Base-by-base conservation (phyloP, 2,113 vertebrate genomes). In the Mastomys natalensis region DNA sequence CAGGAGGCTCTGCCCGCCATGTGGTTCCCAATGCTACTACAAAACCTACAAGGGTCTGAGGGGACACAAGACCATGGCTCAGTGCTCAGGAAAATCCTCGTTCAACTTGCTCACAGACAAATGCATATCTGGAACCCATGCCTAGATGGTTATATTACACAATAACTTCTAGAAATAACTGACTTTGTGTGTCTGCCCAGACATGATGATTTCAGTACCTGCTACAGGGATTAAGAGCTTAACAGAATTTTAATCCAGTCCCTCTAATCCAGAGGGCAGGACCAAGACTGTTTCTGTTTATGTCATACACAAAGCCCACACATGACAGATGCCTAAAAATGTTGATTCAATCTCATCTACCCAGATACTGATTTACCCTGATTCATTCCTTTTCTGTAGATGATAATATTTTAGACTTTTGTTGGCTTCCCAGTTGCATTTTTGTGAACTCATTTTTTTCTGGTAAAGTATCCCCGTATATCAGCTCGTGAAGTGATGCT, bases 21-120 rank as follows among this genome's bases (percentile, higher is more conserved):
- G 3, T 9, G 21, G 45, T 11, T 55, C 58, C 37, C 29, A n/a
- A 40, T 22, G 58, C 19, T 4, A 51, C 82, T 21, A 53, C 4
- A 17, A 60, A 45, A 85, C 26, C 82, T 31, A 45, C 68, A 29
- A 37, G 45, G 1, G 34, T 48, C 55, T 6, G 5, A 66, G 48
- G n/a, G 45, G 48, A 85, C 21, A 3, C 0, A 7, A 1, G 29
- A 29, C 53, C 26, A 8, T 13, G 37, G 34, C 9, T 0, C 0
- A 21, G 6, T 12, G 53, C 21, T 58, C 37, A 7, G 26, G 62
- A 15, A 17, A 40, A 37, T 13, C 58, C 4, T 0, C 4, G 1
- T 10, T 26, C 26, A 37, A 5, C 12, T 40, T 0, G 2, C 9
- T 37, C 3, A 0, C 7, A 4, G 29, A 0, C 2, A 31, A 19